A percentile compares a stretch with the other conserved stretches of the same genome.
Conservation (phyloP, 2,797 vertebrate species). For the Eurystomus glaucurus region DNA sequence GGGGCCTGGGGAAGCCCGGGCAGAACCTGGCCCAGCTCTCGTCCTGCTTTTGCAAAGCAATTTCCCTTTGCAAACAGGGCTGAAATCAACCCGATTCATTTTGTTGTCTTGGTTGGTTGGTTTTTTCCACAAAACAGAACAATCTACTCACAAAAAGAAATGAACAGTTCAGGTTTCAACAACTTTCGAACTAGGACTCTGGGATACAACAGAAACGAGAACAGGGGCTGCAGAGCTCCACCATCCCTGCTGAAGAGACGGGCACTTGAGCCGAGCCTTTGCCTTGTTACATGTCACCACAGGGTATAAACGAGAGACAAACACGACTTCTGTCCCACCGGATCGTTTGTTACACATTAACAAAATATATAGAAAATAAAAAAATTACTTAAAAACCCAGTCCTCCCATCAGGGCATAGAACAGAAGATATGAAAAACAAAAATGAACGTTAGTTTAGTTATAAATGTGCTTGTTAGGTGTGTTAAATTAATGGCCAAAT, state of each 20-base stretch:
- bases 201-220: slow-evolving; percentile 63
- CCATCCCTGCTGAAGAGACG: slow-evolving; percentile 25
- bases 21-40: background rate
- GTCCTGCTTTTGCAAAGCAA: background rate
- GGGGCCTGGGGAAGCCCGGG: background rate
- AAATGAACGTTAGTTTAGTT: slow-evolving; percentile 78
- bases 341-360: slow-evolving; percentile 80
- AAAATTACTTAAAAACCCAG: slow-evolving; percentile 61
- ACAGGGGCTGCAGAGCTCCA: slow-evolving; percentile 46
- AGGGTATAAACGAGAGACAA: slow-evolving; percentile 77
- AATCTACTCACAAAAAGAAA: slow-evolving; percentile 61
- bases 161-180: slow-evolving; percentile 67
- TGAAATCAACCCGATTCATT: background rate
- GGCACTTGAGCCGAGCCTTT: slow-evolving; percentile 51
- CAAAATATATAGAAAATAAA: slow-evolving; percentile 54
- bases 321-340: slow-evolving; percentile 75
- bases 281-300: slow-evolving; percentile 71
- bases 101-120: too few relatives aligned
- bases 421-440: slow-evolving; percentile 81
- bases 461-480: slow-evolving; percentile 64
- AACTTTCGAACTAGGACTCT: slow-evolving; percentile 61
- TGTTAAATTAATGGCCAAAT: slow-evolving; percentile 76
- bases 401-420: slow-evolving; percentile 76
- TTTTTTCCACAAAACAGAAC: slow-evolving; percentile 54
- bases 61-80: background rate